These are phyloP conservation scores for Circaetus gallicus DNA, from an alignment of 2,113 vertebrate genomes.

Conservation along the genomic window DNA sequence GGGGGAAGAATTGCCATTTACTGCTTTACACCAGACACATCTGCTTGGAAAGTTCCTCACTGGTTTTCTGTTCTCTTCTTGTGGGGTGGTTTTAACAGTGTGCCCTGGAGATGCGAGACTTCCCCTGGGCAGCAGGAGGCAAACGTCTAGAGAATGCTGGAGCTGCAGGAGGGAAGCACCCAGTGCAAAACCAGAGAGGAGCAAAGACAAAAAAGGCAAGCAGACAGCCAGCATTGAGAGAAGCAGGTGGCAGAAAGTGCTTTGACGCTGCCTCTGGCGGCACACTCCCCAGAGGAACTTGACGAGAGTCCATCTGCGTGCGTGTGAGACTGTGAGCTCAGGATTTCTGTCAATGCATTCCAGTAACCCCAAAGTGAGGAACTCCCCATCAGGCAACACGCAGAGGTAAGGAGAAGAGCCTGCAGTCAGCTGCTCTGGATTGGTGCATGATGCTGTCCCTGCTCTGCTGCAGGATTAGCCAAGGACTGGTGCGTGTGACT, in stretches of 20 bases:
- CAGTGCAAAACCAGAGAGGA: conserved; percentile 83
- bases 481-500: not conserved
- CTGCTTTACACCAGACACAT: not conserved
- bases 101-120: conserved; percentile 88
- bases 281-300: conserved; percentile 77
- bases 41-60: not conserved
- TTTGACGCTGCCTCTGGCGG: conserved; percentile 64
- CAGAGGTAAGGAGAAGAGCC: conserved; percentile 79
- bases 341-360: conserved; percentile 94
- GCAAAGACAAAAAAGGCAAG: conserved; percentile 81
- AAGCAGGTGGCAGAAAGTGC: conserved; percentile 60
- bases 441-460: not conserved
- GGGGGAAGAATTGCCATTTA: not conserved
- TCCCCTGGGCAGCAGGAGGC: conserved; percentile 82
- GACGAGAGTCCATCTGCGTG: conserved; percentile 75
- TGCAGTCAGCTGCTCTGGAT: not conserved
- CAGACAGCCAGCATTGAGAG: conserved; percentile 74
- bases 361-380: conserved; percentile 93
- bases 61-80: conserved; percentile 10
- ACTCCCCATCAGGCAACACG: conserved; percentile 88
- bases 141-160: conserved; percentile 85
- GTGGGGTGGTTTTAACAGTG: conserved; percentile 62
- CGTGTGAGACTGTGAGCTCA: conserved; percentile 76
- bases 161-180: conserved; percentile 81
- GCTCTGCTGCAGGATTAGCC: not conserved